Evolutionary conservation across 1,140 invertebrate species (phyloP).

Genomic region (Trissolcus basalis): DNA sequence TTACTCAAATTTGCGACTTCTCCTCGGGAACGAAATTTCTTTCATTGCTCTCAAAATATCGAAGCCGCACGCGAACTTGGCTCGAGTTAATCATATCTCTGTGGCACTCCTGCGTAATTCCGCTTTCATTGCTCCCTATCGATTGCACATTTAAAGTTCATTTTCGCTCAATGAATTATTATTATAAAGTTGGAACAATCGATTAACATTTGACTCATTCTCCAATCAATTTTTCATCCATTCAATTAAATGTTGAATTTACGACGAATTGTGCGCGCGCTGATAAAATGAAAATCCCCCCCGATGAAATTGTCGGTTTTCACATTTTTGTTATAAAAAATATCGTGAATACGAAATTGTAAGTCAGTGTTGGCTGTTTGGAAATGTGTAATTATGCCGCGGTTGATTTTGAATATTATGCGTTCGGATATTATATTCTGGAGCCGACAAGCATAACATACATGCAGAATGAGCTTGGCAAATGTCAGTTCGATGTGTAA

Average conservation of each 20-base stretch:
- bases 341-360: background rate
- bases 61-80: no score
- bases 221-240: no score
- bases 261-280: no score
- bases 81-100: conserved; percentile 1
- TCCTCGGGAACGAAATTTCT: no score
- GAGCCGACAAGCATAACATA: conserved; percentile 43
- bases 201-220: no score
- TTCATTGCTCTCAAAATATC: no score
- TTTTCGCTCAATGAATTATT: conserved; percentile 6
- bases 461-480: conserved; percentile 48
- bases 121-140: conserved; percentile 9
- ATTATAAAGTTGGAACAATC: background rate
- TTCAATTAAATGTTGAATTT: no score
- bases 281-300: no score
- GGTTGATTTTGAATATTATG: conserved; percentile 38
- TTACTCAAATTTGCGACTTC: no score
- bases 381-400: conserved; percentile 21
- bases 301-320: no score
- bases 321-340: no score
- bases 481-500: conserved; percentile 57
- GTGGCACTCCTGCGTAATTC: conserved; percentile 4
- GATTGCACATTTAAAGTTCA: conserved; percentile 11
- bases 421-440: conserved; percentile 39
- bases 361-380: conserved; percentile 7